A percentile compares a stretch with the other conserved stretches of the same genome.
phyloP scores from a whole-genome alignment of 2,113 vertebrate species.

The Onychostruthus taczanowskii region DNA sequence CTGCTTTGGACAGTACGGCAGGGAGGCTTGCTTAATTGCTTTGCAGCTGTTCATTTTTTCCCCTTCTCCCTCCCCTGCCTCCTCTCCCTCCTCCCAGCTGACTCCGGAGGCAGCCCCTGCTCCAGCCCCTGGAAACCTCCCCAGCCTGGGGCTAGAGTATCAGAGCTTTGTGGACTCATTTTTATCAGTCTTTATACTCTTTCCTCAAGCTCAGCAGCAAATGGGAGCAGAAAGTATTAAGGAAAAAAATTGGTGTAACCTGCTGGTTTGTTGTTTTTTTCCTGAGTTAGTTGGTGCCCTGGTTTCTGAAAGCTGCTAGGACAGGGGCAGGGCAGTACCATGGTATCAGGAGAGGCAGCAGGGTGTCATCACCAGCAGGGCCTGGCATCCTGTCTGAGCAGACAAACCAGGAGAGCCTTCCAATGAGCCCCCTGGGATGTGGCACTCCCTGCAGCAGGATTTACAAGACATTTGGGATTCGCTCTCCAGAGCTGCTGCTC shows the following conservation, averaged over 20 bases:
- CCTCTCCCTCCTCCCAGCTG: background rate
- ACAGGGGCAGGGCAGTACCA: background rate
- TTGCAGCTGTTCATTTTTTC: constrained; percentile 60
- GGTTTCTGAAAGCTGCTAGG: background rate
- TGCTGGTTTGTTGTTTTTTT: background rate
- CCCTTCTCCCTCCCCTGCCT: background rate
- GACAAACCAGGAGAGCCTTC: background rate
- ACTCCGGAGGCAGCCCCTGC: background rate
- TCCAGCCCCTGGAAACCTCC: background rate
- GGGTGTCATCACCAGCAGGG: background rate
- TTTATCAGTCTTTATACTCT: background rate
- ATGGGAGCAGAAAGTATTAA: background rate
- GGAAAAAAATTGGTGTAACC: background rate
- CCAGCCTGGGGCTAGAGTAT: background rate
- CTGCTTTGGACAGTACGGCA: constrained; percentile 54
- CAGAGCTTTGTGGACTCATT: background rate
- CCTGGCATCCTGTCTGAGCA: background rate
- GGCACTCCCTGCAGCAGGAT: background rate
- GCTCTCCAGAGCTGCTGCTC: background rate
- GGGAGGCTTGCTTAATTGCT: constrained; percentile 56
- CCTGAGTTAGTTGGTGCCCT: background rate
- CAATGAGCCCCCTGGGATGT: background rate
- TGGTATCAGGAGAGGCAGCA: background rate
- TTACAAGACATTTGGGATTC: background rate
- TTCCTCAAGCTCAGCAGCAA: background rate